phyloP scores from a whole-genome alignment of 2,888 invertebrate species.

The Heliconius cydno region DNA sequence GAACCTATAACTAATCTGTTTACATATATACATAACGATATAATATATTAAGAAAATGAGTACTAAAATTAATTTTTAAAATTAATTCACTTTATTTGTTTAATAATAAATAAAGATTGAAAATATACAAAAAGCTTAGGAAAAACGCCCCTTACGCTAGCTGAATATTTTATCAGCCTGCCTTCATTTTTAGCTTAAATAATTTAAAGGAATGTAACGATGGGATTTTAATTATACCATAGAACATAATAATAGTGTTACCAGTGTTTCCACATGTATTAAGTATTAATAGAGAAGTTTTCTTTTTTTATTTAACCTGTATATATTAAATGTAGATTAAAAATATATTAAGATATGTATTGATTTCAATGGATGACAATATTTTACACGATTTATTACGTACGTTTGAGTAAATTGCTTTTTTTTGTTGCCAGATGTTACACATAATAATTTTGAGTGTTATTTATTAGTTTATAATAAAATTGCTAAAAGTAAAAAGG shows the following conservation, averaged over 20 bases:
- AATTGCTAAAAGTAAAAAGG: neutral
- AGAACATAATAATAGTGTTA: slow-evolving; percentile 32
- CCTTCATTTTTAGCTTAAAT: slow-evolving; percentile 39
- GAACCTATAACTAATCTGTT: too few species aligned
- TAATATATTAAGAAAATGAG: neutral
- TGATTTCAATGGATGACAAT: neutral
- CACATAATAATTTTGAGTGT: neutral
- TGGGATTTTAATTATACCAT: slow-evolving; percentile 42
- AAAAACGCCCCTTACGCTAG: slow-evolving; percentile 1
- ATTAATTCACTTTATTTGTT: neutral
- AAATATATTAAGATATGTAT: slow-evolving; percentile 10
- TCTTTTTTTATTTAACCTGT: neutral
- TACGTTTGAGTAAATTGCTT: neutral
- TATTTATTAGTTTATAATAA: neutral
- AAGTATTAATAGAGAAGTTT: neutral
- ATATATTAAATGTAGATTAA: slow-evolving; percentile 10
- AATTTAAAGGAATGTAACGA: slow-evolving; percentile 40
- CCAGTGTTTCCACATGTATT: neutral
- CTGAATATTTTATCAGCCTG: slow-evolving; percentile 41
- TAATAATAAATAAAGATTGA: neutral
- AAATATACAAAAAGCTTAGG: neutral
- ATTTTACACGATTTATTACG: neutral
- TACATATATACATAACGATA: neutral
- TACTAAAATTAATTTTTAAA: neutral
- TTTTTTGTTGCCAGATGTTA: neutral